phyloP scores from a whole-genome alignment of 2,797 vertebrate genomes.

The Diceros bicornis region DNA sequence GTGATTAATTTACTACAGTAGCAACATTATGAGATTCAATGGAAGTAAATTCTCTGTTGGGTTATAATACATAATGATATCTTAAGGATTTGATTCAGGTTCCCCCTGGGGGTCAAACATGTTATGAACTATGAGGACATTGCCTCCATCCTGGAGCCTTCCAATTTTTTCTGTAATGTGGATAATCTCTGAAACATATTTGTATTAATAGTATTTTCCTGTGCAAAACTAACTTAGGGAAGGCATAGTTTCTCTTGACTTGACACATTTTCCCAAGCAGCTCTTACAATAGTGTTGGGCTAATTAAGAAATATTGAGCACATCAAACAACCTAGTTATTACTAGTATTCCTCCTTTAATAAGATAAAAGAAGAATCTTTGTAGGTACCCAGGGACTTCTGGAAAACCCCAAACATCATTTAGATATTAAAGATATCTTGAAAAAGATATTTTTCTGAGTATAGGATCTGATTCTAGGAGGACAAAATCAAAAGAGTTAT shows the following conservation, averaged over 20 bases:
- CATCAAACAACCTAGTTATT: slow-evolving; percentile 63
- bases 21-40: not conserved
- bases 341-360: not conserved
- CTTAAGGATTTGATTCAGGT: not conserved
- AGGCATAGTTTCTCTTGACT: slow-evolving; percentile 9
- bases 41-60: not conserved
- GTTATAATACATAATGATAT: not conserved
- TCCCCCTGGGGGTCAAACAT: not conserved
- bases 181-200: not conserved
- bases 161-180: not conserved
- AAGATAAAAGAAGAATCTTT: slow-evolving; percentile 51
- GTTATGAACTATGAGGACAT: not conserved
- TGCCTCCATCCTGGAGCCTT: not conserved
- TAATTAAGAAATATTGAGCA: slow-evolving; percentile 58
- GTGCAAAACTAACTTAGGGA: slow-evolving; percentile 25
- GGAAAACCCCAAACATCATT: slow-evolving; percentile 3
- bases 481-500: slow-evolving; percentile 15
- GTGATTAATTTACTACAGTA: not conserved
- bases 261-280: slow-evolving; percentile 1
- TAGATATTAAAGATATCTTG: not conserved
- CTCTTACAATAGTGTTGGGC: not conserved
- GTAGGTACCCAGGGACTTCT: not conserved
- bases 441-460: slow-evolving; percentile 34
- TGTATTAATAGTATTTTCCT: slow-evolving; percentile 13
- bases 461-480: not conserved